A percentile compares a stretch with the other conserved stretches of the same genome.
Evolutionary conservation across 2,113 vertebrate species (phyloP).

Genomic region (Corvus moneduloides): DNA sequence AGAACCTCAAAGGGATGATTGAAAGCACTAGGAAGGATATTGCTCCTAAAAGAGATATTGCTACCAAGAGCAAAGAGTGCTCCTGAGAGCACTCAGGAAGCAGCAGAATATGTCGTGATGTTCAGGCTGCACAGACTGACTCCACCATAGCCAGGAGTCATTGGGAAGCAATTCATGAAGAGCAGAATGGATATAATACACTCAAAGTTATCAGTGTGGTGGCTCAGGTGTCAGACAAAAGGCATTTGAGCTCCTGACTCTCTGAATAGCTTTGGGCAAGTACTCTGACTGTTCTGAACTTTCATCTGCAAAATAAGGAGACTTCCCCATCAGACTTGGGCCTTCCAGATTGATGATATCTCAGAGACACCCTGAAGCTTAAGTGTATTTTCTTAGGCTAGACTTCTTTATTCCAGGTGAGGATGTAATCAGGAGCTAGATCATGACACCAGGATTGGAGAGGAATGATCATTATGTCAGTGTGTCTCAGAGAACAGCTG

Average conservation of each 20-base stretch:
- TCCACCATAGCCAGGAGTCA: not conserved
- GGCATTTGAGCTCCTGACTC: not conserved
- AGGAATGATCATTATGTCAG: not conserved
- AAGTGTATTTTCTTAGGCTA: not conserved
- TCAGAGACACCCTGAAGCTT: not conserved
- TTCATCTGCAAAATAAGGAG: not conserved
- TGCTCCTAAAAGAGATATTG: not conserved
- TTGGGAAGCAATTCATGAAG: not conserved
- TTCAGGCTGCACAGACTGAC: not conserved
- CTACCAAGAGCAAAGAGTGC: not conserved
- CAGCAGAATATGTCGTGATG: fast-evolving
- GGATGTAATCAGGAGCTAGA: not conserved
- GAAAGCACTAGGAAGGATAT: not conserved
- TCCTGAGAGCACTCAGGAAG: not conserved
- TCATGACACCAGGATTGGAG: not conserved
- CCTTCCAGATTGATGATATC: constrained; percentile 18
- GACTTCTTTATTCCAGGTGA: not conserved
- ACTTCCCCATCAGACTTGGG: not conserved
- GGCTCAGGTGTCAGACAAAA: not conserved
- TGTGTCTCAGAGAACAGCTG: not conserved
- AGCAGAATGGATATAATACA: not conserved
- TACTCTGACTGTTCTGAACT: not conserved
- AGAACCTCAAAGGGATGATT: not conserved
- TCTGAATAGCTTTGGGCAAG: not conserved
- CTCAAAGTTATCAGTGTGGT: not conserved